A percentile compares a stretch with the other conserved stretches of the same genome.
phyloP scores from a whole-genome alignment of 2,888 invertebrate species.

The Alloscopus bannaensis region DNA sequence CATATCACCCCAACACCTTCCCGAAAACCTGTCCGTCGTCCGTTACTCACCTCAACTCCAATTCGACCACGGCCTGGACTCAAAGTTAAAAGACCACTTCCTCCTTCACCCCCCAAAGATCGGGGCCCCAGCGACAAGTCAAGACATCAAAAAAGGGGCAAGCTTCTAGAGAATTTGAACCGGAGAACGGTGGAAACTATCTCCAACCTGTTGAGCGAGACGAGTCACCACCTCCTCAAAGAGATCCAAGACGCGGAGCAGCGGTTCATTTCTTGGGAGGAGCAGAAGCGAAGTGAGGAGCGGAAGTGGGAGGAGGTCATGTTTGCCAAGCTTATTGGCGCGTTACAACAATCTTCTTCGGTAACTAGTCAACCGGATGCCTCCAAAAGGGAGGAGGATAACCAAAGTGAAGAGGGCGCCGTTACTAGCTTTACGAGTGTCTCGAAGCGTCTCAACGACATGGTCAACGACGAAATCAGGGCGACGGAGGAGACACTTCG shows the following conservation, averaged over 20 bases:
- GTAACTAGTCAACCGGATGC: background rate
- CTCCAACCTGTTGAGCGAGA: slow-evolving; percentile 37
- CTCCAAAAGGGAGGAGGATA: background rate
- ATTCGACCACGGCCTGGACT: background rate
- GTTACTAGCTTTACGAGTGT: background rate
- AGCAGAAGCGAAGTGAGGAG: slow-evolving; percentile 36
- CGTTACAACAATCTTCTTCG: slow-evolving; percentile 16
- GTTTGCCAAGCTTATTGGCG: slow-evolving; percentile 39
- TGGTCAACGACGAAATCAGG: slow-evolving; percentile 41
- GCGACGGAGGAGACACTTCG: slow-evolving; percentile 36
- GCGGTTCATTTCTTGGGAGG: slow-evolving; percentile 43
- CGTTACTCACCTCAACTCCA: background rate
- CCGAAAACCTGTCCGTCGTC: background rate
- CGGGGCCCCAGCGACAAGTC: background rate
- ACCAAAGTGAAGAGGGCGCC: background rate
- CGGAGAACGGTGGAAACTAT: slow-evolving; percentile 39
- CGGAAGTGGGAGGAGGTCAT: slow-evolving; percentile 43
- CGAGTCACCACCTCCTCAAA: slow-evolving; percentile 33
- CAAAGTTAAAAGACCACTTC: no score
- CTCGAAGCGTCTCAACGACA: slow-evolving; percentile 29
- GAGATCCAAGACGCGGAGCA: slow-evolving; percentile 47
- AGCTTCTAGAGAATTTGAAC: slow-evolving; percentile 31
- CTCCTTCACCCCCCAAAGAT: background rate
- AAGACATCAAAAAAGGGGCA: slow-evolving; percentile 18
- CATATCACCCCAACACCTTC: background rate